Evolutionary conservation across 2,113 vertebrate species (phyloP).

Genomic region (Labeo catla): DNA sequence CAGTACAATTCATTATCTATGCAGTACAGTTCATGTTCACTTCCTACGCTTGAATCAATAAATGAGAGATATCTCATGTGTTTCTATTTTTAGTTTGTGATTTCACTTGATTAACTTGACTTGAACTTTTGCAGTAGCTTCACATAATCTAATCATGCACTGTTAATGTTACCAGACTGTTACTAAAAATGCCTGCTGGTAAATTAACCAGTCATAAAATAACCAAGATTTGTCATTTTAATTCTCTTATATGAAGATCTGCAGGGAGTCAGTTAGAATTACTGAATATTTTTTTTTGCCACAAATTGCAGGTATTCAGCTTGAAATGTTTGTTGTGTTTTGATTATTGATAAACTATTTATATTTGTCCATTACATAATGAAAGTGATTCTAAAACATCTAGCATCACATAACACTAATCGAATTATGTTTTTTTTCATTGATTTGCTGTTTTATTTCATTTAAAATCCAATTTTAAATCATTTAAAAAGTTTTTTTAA

Average conservation of each 20-base stretch:
- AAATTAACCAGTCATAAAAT: not conserved
- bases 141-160: not conserved
- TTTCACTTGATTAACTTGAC: not conserved
- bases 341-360: no score
- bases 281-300: not conserved
- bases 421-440: no score
- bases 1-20: no score
- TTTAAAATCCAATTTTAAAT: no score
- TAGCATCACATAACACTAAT: no score
- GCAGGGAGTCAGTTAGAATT: not conserved
- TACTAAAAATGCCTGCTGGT: not conserved
- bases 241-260: not conserved
- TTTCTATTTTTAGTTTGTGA: not conserved
- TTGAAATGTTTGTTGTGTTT: no score
- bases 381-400: no score
- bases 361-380: no score
- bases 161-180: not conserved
- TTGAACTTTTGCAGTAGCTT: not conserved
- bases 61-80: not conserved
- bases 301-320: no score
- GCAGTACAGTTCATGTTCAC: not conserved
- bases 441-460: no score
- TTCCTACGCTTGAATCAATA: not conserved
- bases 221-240: not conserved
- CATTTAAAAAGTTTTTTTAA: no score